Percentiles rank a stretch among this genome's conserved stretches.
phyloP scores from a whole-genome alignment of 2,888 invertebrate genomes.

The Chloroclysta siterata region DNA sequence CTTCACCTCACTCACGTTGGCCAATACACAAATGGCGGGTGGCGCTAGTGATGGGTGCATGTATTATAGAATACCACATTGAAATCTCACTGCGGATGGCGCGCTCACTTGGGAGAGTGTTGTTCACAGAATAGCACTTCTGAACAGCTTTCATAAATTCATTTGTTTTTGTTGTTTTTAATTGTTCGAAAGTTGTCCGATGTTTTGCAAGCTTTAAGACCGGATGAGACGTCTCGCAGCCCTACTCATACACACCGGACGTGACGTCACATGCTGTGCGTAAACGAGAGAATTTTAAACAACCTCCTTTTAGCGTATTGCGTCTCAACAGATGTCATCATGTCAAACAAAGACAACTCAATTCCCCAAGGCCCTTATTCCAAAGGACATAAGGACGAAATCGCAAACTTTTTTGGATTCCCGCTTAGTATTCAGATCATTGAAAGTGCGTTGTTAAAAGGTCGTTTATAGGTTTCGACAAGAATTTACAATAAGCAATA shows the following conservation, averaged over 20 bases:
- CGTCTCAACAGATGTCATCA: conserved; percentile 74
- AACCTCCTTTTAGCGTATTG: conserved; percentile 76
- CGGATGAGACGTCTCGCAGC: conserved; percentile 65
- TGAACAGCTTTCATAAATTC: conserved; percentile 5
- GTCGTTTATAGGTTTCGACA: conserved; percentile 68
- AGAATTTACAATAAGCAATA: conserved; percentile 61
- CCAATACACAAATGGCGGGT: no score
- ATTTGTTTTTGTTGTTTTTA: conserved; percentile 22
- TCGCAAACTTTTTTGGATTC: conserved; percentile 44
- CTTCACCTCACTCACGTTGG: no score
- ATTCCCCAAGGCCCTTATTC: conserved; percentile 51
- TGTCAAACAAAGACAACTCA: conserved; percentile 49
- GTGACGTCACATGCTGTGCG: conserved; percentile 77
- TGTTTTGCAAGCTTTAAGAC: conserved; percentile 39
- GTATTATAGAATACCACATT: no score
- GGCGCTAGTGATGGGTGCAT: no score
- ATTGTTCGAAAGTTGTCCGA: conserved; percentile 32
- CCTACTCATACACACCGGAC: conserved; percentile 62
- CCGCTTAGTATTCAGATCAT: conserved; percentile 74
- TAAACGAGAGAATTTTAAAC: conserved; percentile 83
- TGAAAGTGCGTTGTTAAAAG: conserved; percentile 71
- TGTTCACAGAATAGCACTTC: no score
- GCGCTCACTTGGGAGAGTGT: no score
- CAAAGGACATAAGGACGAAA: conserved; percentile 56
- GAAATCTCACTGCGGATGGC: no score